A percentile compares a stretch with the other conserved stretches of the same genome.
phyloP scores from a whole-genome alignment of 2,888 invertebrate species.

The Tetropium fuscum region DNA sequence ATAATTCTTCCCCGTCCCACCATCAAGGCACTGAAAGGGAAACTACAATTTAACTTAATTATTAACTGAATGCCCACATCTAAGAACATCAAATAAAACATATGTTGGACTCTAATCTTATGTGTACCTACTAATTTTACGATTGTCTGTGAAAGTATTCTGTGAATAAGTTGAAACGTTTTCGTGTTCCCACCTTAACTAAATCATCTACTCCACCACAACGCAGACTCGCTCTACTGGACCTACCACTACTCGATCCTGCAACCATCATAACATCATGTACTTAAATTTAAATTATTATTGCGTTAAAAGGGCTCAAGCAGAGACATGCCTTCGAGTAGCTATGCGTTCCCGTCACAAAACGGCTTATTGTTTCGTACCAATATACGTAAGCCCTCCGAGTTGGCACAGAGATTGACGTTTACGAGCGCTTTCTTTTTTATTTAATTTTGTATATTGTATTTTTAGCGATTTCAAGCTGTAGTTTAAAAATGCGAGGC shows the following conservation, averaged over 20 bases:
- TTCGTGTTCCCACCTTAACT: not conserved
- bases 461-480: slow-evolving; percentile 59
- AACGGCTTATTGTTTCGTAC: not conserved
- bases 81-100: too few relatives aligned
- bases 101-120: too few relatives aligned
- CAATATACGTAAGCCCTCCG: not conserved
- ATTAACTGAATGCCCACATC: too few relatives aligned
- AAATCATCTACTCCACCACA: not conserved
- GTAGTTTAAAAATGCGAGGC: slow-evolving; percentile 61
- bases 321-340: slow-evolving; percentile 13
- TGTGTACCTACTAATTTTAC: too few relatives aligned
- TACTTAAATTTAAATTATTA: slow-evolving; percentile 63
- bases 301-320: slow-evolving; percentile 42
- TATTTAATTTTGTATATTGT: slow-evolving; percentile 61
- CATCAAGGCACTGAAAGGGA: too few relatives aligned
- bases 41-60: too few relatives aligned
- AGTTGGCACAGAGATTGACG: slow-evolving; percentile 55
- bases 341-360: slow-evolving; percentile 6
- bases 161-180: not conserved
- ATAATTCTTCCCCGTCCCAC: too few relatives aligned
- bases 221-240: slow-evolving; percentile 2
- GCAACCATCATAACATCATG: slow-evolving; percentile 60
- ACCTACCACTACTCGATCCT: slow-evolving; percentile 49
- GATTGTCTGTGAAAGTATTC: too few relatives aligned
- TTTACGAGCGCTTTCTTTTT: slow-evolving; percentile 61